Percentiles rank a stretch among this genome's conserved stretches.
Evolutionary conservation across 2,888 invertebrate genomes (phyloP).

Genomic region (Drosophila basisetae): DNA sequence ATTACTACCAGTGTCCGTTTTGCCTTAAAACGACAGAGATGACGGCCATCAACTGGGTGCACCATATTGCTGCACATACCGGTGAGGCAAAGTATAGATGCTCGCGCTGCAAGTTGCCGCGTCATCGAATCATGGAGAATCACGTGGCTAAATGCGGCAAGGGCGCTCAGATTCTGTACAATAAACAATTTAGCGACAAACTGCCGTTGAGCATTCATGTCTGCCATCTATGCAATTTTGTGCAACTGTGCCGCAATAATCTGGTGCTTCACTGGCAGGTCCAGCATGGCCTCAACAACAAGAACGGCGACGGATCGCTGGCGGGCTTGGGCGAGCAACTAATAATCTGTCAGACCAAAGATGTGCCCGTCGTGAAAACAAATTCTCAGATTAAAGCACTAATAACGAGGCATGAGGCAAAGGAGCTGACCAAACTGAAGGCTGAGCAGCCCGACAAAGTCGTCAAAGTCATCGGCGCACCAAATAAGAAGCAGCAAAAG

Average conservation of each 20-base stretch:
- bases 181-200: not conserved
- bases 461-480: not conserved
- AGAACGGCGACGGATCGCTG: conserved; percentile 12
- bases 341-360: conserved; percentile 51
- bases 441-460: not conserved
- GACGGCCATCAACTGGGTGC: conserved; percentile 84
- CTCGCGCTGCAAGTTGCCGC: conserved; percentile 86
- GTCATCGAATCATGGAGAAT: not conserved
- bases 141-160: conserved; percentile 51
- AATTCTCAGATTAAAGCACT: conserved; percentile 3
- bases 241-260: conserved; percentile 88
- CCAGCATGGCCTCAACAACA: conserved; percentile 69
- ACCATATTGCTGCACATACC: conserved; percentile 91
- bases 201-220: conserved; percentile 86
- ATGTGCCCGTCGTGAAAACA: conserved; percentile 42
- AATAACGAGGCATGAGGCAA: not conserved
- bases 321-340: conserved; percentile 18
- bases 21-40: conserved; percentile 70
- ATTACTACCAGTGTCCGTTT: conserved; percentile 77
- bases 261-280: conserved; percentile 87
- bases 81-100: conserved; percentile 91
- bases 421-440: not conserved
- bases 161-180: conserved; percentile 18
- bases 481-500: not conserved
- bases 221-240: conserved; percentile 90